phyloP scores from a whole-genome alignment of 2,797 vertebrate genomes.

The Cheirogaleus major region DNA sequence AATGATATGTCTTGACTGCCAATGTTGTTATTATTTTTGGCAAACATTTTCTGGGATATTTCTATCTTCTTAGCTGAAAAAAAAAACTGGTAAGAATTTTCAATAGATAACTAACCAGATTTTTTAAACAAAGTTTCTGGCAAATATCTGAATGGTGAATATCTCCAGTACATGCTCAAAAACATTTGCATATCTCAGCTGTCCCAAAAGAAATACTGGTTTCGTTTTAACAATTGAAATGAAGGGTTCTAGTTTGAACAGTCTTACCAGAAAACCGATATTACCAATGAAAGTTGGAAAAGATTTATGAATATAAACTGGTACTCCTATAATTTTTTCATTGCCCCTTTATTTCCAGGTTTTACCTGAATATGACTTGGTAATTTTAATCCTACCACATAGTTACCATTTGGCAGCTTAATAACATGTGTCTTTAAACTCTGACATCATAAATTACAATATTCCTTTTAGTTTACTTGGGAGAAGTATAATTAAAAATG shows the following conservation, averaged over 20 bases:
- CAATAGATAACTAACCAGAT: background rate
- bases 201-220: background rate
- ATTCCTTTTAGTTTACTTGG: conserved; percentile 30
- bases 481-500: conserved; percentile 34
- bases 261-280: background rate
- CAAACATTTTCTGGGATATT: background rate
- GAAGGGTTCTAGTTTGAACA: background rate
- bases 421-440: background rate
- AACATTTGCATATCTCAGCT: background rate
- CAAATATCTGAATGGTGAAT: background rate
- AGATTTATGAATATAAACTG: background rate
- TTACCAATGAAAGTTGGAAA: background rate
- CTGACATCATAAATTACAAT: background rate
- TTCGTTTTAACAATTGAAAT: conserved; percentile 52
- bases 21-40: background rate
- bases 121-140: conserved; percentile 12
- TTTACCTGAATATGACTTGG: background rate
- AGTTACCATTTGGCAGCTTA: background rate
- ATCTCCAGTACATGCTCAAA: conserved; percentile 32
- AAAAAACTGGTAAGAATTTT: background rate
- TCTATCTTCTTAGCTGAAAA: background rate
- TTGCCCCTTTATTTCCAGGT: background rate
- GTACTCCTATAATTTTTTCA: background rate
- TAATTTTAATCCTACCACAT: background rate
- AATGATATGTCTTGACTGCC: background rate